Evolutionary conservation across 2,797 vertebrate species (phyloP), one percentile per base, ranked within the genome.

Genomic region (Notolepis coatsorum): DNA sequence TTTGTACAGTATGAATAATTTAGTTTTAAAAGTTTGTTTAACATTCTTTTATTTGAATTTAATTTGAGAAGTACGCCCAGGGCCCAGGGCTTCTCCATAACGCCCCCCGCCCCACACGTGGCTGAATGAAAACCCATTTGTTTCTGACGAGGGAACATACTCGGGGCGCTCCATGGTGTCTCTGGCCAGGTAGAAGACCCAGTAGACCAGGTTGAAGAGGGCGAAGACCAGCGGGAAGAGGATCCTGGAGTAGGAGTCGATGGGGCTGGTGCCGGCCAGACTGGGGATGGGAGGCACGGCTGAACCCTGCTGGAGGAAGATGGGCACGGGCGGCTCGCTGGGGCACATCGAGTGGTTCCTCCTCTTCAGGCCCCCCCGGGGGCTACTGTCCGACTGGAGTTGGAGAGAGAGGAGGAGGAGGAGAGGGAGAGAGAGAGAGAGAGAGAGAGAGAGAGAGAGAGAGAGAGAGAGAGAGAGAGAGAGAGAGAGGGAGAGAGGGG

Each of bases 151-250:
- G n/a, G n/a, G n/a, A n/a, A n/a, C n/a, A n/a, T n/a, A n/a, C n/a
- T n/a, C n/a, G n/a, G n/a, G n/a, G n/a, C n/a, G n/a, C 75, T 96
- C 95, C 95, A 97, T 93, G 12, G 93, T 95, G 82, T 98, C 95
- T 72, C 95, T 97, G 78, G 90, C 94, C 81, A 98, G 91, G 77
- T 98, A 98, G 73, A 93, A 91, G 31, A 93, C 90, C 97, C 97
- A 99, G 82, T 98, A 98, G 15, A 95, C 65, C 5, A 97, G 81
- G 84, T 98, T 99, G 89, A 99, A 98, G 75, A 95, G 89, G 42
- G 91, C 95, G 61, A 98, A 98, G 25, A 92, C 88, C 73, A 98
- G 75, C 0, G 97, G 97, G 46, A 98, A 99, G 55, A 98, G 93
- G 51, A 98, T 72, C 23, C 96, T 94, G 21, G 97, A 89, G 38